A percentile compares a stretch with the other conserved stretches of the same genome.
Evolutionary conservation across 2,888 invertebrate species (phyloP).

Genomic region (Erebia palarica): DNA sequence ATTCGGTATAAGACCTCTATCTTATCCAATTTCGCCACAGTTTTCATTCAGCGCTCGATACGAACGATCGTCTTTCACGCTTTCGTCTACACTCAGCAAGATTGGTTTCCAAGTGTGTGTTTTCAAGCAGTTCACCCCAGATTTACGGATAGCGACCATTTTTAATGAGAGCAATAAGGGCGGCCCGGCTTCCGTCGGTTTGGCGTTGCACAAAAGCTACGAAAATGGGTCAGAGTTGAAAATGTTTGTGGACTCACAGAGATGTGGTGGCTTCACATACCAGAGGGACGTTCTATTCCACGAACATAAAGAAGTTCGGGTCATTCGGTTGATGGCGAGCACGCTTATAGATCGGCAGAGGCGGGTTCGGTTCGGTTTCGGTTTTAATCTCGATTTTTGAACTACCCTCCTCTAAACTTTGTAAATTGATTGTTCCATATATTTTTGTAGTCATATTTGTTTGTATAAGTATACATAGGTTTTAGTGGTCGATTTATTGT

Average conservation of each 20-base stretch:
- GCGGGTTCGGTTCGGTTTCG: constrained; percentile 68
- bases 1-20: constrained; percentile 59
- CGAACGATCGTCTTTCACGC: constrained; percentile 54
- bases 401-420: constrained; percentile 19
- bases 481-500: constrained; percentile 73
- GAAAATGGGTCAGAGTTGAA: constrained; percentile 67
- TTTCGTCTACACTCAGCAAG: constrained; percentile 66
- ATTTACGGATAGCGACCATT: constrained; percentile 66
- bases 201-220: constrained; percentile 68
- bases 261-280: constrained; percentile 71
- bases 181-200: constrained; percentile 57
- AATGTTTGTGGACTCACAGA: constrained; percentile 71
- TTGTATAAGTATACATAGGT: constrained; percentile 82
- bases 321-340: constrained; percentile 64
- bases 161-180: constrained; percentile 59
- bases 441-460: constrained; percentile 72
- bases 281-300: constrained; percentile 68
- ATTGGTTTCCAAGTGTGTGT: constrained; percentile 68
- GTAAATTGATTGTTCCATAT: constrained; percentile 30
- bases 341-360: constrained; percentile 68
- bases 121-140: constrained; percentile 64
- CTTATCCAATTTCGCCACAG: constrained; percentile 56
- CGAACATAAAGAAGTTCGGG: constrained; percentile 63
- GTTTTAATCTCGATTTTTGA: constrained; percentile 73
- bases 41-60: constrained; percentile 68